These are phyloP conservation scores for Myotis planiceps DNA, from an alignment of 2,797 vertebrate genomes.

Conservation along the genomic window DNA sequence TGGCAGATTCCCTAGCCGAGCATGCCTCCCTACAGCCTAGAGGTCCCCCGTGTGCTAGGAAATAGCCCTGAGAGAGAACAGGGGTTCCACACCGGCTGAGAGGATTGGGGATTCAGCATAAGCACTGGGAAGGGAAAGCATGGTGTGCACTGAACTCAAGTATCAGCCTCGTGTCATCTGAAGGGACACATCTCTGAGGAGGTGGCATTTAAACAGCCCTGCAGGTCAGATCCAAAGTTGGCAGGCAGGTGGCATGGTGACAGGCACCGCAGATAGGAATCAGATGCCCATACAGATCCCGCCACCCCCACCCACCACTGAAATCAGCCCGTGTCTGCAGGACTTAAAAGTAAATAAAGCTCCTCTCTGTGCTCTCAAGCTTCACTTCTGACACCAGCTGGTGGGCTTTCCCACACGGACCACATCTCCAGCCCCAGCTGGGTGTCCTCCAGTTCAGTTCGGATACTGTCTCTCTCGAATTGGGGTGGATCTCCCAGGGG, in stretches of 20 bases:
- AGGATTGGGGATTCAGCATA: background rate
- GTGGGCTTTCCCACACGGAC: background rate
- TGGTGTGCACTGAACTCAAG: background rate
- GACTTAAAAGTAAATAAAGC: background rate
- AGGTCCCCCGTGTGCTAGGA: background rate
- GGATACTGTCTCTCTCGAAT: rapidly evolving
- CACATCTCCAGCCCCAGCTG: background rate
- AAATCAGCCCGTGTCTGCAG: background rate
- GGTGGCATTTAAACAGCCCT: background rate
- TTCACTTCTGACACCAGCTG: background rate
- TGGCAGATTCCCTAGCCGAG: background rate
- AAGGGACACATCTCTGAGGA: background rate
- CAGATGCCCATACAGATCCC: background rate
- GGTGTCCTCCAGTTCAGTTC: too few relatives aligned
- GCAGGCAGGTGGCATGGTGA: background rate
- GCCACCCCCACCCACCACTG: background rate
- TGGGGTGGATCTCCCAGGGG: background rate
- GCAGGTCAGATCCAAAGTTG: background rate
- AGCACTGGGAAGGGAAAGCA: background rate
- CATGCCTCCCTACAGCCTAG: background rate
- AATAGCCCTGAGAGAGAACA: background rate
- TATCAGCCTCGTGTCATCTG: background rate
- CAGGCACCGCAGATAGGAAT: background rate
- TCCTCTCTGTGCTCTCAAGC: background rate
- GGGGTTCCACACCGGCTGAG: background rate